phyloP scores from a whole-genome alignment of 2,888 invertebrate species.

The Cacoxenus indagator region DNA sequence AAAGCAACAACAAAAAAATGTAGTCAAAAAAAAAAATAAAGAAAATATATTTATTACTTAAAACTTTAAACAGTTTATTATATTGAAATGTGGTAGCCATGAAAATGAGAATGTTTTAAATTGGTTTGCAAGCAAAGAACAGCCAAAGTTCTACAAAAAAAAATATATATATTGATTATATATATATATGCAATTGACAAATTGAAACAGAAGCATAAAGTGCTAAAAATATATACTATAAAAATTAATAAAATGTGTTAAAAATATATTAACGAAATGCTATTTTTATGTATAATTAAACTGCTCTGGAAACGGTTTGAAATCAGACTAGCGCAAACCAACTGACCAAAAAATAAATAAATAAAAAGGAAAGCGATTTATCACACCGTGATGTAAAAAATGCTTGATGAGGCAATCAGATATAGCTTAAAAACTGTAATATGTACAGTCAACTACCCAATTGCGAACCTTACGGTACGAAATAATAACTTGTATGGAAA shows the following conservation, averaged over 20 bases:
- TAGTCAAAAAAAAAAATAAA: background rate
- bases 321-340: too few species aligned
- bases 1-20: background rate
- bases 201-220: constrained; percentile 44
- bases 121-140: background rate
- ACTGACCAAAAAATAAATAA: too few species aligned
- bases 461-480: too few species aligned
- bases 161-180: constrained; percentile 19
- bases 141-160: constrained; percentile 3
- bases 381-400: too few species aligned
- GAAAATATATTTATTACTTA: too few species aligned
- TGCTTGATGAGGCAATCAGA: too few species aligned
- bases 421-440: too few species aligned
- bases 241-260: constrained; percentile 59
- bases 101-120: constrained; percentile 22
- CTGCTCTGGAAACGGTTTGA: background rate
- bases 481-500: too few species aligned
- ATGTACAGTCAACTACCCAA: too few species aligned
- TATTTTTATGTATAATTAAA: background rate
- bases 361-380: too few species aligned
- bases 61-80: too few species aligned
- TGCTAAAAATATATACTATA: constrained; percentile 39
- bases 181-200: constrained; percentile 56
- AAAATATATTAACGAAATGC: constrained; percentile 11
- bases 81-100: background rate